Evolutionary conservation across 2,113 vertebrate genomes (phyloP).

Genomic region (Lipotes vexillifer): DNA sequence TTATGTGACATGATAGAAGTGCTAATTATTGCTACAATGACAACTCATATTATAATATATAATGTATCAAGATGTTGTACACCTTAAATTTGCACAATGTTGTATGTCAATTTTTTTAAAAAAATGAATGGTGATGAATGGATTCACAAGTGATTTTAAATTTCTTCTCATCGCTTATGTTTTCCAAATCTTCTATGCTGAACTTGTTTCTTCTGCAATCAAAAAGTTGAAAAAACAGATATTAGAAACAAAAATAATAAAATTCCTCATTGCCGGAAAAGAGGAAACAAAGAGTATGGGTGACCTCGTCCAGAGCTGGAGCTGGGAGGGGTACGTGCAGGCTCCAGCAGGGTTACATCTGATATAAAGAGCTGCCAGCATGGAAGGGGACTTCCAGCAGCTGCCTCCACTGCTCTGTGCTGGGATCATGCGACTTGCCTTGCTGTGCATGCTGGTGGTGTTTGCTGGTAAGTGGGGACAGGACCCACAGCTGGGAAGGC

Average conservation of each 20-base stretch:
- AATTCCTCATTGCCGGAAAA: neutral
- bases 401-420: neutral
- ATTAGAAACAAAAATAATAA: neutral
- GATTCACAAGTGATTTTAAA: neutral
- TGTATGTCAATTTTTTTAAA: neutral
- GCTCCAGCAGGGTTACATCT: rapidly evolving
- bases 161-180: neutral
- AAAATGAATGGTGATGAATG: neutral
- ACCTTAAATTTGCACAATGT: neutral
- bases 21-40: no score
- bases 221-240: neutral
- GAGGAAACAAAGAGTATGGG: neutral
- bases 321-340: no score
- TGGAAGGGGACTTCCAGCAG: neutral
- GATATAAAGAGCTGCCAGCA: neutral
- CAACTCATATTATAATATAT: neutral
- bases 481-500: neutral
- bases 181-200: neutral
- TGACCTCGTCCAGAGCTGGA: rapidly evolving
- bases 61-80: no score
- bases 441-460: conserved; percentile 32
- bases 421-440: conserved; percentile 30
- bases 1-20: neutral
- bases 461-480: conserved; percentile 48
- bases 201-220: neutral